These are phyloP conservation scores for Anseranas semipalmata DNA, from an alignment of 2,113 vertebrate genomes.

Conservation along the genomic window DNA sequence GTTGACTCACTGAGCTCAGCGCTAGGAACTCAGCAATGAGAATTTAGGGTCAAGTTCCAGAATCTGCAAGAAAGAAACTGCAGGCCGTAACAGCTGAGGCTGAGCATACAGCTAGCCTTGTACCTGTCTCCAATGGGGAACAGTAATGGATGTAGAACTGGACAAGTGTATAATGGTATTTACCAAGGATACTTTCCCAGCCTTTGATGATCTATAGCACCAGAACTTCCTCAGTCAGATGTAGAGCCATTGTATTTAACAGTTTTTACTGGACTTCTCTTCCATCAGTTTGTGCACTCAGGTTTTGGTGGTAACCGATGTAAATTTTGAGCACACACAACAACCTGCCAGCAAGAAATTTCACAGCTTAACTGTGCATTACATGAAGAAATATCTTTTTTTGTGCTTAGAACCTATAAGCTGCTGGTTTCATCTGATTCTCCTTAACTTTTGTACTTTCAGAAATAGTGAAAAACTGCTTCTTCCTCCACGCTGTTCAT, in stretches of 20 bases:
- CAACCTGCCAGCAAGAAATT: neutral
- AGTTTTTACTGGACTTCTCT: neutral
- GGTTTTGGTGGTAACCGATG: neutral
- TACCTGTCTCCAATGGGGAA: neutral
- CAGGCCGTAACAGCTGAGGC: neutral
- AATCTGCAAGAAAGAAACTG: neutral
- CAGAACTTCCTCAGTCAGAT: neutral
- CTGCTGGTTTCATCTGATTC: conserved; percentile 15
- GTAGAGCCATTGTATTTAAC: neutral
- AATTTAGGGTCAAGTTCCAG: neutral
- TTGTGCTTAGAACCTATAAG: neutral
- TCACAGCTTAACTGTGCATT: neutral
- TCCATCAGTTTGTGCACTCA: neutral
- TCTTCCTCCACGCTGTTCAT: neutral
- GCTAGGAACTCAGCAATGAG: neutral
- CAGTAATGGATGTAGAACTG: neutral
- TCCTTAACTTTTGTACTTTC: neutral
- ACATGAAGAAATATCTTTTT: neutral
- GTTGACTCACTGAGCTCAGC: neutral
- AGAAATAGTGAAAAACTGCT: neutral
- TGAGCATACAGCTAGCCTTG: neutral
- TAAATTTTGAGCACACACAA: neutral
- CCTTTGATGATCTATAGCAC: neutral
- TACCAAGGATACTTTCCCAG: neutral
- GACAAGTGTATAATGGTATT: neutral